These are phyloP conservation scores for Eonycteris spelaea DNA, from an alignment of 2,113 vertebrate genomes.

Conservation along the genomic window DNA sequence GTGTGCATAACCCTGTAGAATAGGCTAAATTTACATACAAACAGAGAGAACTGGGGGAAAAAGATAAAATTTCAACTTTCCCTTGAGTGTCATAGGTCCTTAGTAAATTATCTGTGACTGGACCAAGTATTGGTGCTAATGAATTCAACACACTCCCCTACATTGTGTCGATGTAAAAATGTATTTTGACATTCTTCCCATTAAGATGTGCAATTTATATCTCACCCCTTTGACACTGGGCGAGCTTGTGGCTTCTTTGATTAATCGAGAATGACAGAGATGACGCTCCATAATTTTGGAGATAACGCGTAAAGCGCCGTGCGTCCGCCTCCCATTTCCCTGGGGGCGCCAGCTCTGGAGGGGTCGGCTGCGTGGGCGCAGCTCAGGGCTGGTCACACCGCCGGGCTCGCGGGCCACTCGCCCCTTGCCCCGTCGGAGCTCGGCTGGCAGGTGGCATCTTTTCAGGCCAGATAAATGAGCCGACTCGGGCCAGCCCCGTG, in stretches of 20 bases:
- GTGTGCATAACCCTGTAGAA: neutral
- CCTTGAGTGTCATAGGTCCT: neutral
- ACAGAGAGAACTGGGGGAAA: neutral
- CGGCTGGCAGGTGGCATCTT: accelerated
- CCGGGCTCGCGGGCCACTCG: accelerated
- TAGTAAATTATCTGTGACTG: neutral
- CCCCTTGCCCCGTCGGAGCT: accelerated
- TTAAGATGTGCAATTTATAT: neutral
- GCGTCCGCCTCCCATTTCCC: neutral
- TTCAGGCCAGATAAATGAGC: neutral
- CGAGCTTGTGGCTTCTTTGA: neutral
- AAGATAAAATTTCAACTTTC: neutral
- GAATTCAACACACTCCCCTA: neutral
- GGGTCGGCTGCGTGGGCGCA: neutral
- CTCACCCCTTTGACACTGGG: neutral
- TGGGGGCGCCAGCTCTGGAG: neutral
- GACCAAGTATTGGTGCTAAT: neutral
- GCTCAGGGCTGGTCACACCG: accelerated
- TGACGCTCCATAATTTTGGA: neutral
- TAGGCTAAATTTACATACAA: neutral
- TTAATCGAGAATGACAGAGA: neutral
- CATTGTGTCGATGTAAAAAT: neutral
- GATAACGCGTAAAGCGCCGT: neutral
- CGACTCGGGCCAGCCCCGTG: accelerated
- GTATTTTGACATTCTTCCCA: neutral